Base-by-base conservation (phyloP, 2,797 vertebrate species). In the Telmatherina bonti region DNA sequence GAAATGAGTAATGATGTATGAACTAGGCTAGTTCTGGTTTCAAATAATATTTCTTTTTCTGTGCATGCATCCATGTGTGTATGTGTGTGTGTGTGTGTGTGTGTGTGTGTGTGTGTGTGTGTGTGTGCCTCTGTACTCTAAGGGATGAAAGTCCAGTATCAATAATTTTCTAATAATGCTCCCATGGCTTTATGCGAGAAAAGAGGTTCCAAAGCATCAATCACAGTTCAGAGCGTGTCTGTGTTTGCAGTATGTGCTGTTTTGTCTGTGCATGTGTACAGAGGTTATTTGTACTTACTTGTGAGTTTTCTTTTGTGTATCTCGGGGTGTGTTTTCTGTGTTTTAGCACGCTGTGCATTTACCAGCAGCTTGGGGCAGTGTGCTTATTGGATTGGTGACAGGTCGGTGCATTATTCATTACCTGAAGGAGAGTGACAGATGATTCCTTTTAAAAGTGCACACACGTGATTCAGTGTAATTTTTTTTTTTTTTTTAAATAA, bases 341-440 rank as follows among this genome's bases (percentile, higher is more conserved):
- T 79, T 79, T 80, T 59, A 22, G 57, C 27, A 29, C 70, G 74
- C 67, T 70, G 76, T 82, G 80, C 52, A 30, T 82, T 80, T 70
- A 67, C 61, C 74, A 79, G 66, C 63, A 8, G 67, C 85, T 87
- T 58, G n/a, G 47, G 82, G 88, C 84, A 47, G 45, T 24, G 80
- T 72, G 68, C 79, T 87, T 84, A 88, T 90, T 90, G 87, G 78
- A 71, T 61, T 53, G 70, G 35, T 86, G 86, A 79, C 84, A 77
- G 82, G 68, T 67, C 65, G 71, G 63, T 84, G 78, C 86, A 81
- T 89, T 89, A 92, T 88, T 92, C 87, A 90, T 85, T 77, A 86
- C 35, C 70, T 76, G 84, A 85, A 83, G 82, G 81, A 82, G 71
- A 76, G 70, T 80, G 82, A 89, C 79, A 82, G 86, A 86, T 78